Conservation (phyloP, 2,888 invertebrate species). For the Rotaria macrura region DNA sequence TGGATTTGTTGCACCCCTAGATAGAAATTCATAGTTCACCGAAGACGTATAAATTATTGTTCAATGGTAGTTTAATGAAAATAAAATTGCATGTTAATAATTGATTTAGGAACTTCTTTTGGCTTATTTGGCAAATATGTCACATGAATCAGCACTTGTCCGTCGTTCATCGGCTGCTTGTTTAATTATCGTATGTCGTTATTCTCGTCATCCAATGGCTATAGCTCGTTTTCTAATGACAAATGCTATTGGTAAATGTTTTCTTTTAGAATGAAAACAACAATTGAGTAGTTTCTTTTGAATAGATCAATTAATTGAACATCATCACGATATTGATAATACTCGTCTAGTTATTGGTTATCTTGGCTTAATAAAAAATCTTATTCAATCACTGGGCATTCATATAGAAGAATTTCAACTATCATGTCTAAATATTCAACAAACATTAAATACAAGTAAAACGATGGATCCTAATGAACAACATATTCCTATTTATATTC, state of each 20-base stretch:
- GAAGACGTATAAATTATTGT: no score
- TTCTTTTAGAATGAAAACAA: background rate
- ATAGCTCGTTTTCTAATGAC: background rate
- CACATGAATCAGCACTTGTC: background rate
- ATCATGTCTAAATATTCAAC: background rate
- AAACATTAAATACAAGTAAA: background rate
- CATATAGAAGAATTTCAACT: background rate
- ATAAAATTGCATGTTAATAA: no score
- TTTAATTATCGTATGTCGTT: background rate
- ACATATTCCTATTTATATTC: background rate
- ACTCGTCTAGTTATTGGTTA: background rate
- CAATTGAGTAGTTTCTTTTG: background rate
- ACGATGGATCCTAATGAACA: background rate
- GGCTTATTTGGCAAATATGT: background rate
- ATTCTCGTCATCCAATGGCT: background rate
- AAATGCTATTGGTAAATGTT: background rate
- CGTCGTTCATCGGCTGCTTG: conserved; percentile 12
- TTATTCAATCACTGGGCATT: background rate
- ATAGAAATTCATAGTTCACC: no score
- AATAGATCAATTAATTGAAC: background rate
- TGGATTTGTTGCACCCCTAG: no score
- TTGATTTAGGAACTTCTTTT: background rate
- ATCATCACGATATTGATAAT: background rate
- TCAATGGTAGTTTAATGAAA: no score
- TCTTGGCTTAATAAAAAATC: background rate